Evolutionary conservation across 2,797 vertebrate genomes (phyloP), one percentile per base, ranked within the genome.

Genomic region (Crocodylus rhombifer): DNA sequence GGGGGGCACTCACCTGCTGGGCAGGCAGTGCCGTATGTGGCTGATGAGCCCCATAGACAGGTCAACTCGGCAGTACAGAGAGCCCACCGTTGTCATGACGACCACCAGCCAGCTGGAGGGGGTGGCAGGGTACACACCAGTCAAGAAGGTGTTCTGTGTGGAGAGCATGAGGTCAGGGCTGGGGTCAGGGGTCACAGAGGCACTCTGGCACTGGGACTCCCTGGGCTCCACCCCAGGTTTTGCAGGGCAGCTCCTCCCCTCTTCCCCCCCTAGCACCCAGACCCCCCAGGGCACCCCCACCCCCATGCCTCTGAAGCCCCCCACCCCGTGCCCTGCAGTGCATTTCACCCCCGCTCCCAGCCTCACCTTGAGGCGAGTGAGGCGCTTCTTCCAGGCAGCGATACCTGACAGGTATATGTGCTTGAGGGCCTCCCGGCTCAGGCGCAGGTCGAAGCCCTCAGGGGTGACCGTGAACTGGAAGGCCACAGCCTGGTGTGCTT

Each of bases 391-490:
- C 98, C 99, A 99, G 26, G 99, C 98, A 14, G 98, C 99, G 90
- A 99, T 77, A 58, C 97, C 98, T 0, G 98, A 98, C 23, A 99
- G 95, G 96, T 99, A 99, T 96, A 99, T 97, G 93, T 99, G 99
- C 91, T 97, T 98, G 87, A 99, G 94, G 64, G 98, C 99, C 94
- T 99, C 99, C 58, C 98, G 97, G 92, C 99, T 99, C 63, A 99
- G 98, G 33, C 98, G 99, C 77, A 99, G 95, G 95, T 98, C 99
- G 26, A 99, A 97, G 25, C 99, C 99, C 4, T 99, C 99, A 0
- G 99, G 99, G 78, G 98, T 99, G 93, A 99, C 99, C 0, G 99
- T 99, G 98, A 99, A 99, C 98, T 99, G 98, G 97, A 99, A 99
- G 92, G 98, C 99, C 91, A 99, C 99, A 0, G 99, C 99, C 97